Conservation (phyloP, 2,888 invertebrate genomes). For the Caenorhabditis angaria region DNA sequence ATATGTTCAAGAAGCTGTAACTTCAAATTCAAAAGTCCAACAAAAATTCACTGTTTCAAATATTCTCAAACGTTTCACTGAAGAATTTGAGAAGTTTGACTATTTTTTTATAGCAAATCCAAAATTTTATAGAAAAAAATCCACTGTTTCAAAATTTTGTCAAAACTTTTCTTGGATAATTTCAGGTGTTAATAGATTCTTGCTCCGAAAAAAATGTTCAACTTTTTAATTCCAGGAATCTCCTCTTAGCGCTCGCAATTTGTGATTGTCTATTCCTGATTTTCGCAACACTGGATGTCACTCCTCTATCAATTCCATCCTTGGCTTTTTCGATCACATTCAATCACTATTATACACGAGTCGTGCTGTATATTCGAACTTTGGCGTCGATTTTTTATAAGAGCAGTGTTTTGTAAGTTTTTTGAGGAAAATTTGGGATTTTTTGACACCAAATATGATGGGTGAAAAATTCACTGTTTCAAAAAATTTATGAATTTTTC, state of each 20-base stretch:
- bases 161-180: neutral
- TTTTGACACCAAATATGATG: neutral
- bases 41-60: no score
- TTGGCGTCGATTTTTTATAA: conserved; percentile 72
- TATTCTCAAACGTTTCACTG: no score
- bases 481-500: no score
- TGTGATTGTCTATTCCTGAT: conserved; percentile 69
- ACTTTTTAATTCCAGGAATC: conserved; percentile 52
- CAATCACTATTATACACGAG: conserved; percentile 57
- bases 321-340: conserved; percentile 55
- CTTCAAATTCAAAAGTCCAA: no score
- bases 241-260: conserved; percentile 68
- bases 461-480: no score
- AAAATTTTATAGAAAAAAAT: no score
- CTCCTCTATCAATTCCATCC: conserved; percentile 56
- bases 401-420: conserved; percentile 69
- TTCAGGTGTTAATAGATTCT: no score
- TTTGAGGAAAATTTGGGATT: neutral
- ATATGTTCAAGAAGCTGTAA: no score
- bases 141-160: no score
- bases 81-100: no score
- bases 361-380: conserved; percentile 67
- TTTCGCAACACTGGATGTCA: conserved; percentile 70
- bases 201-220: no score
- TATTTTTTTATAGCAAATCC: no score